phyloP scores from a whole-genome alignment of 2,113 vertebrate species.

The Scartelaos histophorus region DNA sequence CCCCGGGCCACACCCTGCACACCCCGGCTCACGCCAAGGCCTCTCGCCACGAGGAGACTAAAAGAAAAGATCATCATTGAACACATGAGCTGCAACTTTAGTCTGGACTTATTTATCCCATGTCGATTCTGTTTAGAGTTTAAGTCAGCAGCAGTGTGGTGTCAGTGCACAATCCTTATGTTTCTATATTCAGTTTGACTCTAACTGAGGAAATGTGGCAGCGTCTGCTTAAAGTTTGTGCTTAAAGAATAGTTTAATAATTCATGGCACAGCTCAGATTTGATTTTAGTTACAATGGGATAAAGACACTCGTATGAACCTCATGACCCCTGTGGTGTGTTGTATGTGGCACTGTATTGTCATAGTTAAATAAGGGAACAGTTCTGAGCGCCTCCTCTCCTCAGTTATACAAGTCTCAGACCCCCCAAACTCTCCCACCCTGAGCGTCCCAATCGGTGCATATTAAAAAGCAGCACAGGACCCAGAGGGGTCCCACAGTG shows the following conservation, averaged over 20 bases:
- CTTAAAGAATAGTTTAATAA: too few relatives aligned
- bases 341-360: background rate
- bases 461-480: conserved; percentile 50
- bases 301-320: too few relatives aligned
- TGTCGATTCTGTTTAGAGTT: conserved; percentile 64
- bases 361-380: background rate
- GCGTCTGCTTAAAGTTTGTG: conserved; percentile 42
- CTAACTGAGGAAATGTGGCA: conserved; percentile 54
- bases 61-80: conserved; percentile 70
- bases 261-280: conserved; percentile 19
- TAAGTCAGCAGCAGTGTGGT: conserved; percentile 53
- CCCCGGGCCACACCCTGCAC: conserved; percentile 54
- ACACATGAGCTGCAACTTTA: conserved; percentile 67
- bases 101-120: conserved; percentile 68
- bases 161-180: conserved; percentile 46
- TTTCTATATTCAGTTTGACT: conserved; percentile 57
- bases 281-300: conserved; percentile 1
- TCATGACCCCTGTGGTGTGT: background rate
- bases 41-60: conserved; percentile 64
- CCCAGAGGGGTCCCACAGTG: conserved; percentile 45
- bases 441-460: conserved; percentile 43
- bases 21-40: conserved; percentile 54
- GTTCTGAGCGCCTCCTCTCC: conserved; percentile 9
- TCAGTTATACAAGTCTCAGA: conserved; percentile 51
- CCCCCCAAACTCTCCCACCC: conserved; percentile 55